phyloP scores from a whole-genome alignment of 2,797 vertebrate species.

The Saxicola maurus region DNA sequence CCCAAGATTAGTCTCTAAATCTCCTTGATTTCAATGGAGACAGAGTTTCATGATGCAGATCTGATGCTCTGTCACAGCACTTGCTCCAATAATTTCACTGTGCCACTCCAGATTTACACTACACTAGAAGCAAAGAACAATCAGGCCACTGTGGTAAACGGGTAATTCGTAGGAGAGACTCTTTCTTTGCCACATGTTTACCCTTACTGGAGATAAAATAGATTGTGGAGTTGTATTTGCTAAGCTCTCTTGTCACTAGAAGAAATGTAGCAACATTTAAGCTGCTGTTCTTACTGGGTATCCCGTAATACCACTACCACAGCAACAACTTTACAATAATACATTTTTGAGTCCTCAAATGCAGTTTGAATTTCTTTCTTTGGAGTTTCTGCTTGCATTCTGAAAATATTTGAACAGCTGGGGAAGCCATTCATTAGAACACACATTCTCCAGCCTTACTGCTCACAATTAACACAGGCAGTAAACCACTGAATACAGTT shows the following conservation, averaged over 20 bases:
- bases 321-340: background rate
- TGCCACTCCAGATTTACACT: background rate
- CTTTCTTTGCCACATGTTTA: background rate
- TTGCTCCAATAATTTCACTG: background rate
- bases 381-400: background rate
- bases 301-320: background rate
- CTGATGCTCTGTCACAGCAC: background rate
- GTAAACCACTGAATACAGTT: background rate
- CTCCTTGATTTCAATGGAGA: background rate
- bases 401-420: background rate
- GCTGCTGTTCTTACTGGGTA: background rate
- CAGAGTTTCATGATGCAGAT: background rate
- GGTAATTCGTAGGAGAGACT: background rate
- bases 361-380: background rate
- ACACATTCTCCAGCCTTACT: background rate
- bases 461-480: background rate
- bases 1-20: background rate
- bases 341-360: background rate
- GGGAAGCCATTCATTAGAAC: background rate
- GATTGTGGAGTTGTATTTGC: background rate
- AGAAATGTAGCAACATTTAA: background rate
- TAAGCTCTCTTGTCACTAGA: background rate
- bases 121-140: background rate
- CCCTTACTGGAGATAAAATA: background rate
- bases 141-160: background rate